Conservation (phyloP, 2,113 vertebrate genomes). For the Sapayoa aenigma region DNA sequence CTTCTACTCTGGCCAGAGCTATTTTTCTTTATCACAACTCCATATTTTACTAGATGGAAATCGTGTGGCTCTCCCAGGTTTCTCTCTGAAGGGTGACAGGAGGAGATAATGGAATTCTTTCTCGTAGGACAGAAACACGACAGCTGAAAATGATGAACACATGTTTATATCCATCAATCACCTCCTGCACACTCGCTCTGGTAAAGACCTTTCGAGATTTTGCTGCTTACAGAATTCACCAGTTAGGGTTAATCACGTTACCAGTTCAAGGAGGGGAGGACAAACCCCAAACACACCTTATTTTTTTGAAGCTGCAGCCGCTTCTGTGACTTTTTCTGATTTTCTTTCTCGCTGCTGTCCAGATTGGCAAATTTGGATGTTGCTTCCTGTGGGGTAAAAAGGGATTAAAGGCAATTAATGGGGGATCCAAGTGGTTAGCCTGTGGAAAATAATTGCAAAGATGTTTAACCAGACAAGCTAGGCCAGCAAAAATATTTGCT, state of each 20-base stretch:
- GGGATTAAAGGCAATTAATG: not conserved
- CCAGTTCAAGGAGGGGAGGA: not conserved
- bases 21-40: not conserved
- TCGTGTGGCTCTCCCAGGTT: not conserved
- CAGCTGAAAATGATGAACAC: not conserved
- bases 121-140: not conserved
- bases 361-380: conserved; percentile 95
- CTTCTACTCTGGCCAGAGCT: not conserved
- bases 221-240: not conserved
- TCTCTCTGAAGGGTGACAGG: not conserved
- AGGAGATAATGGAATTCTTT: not conserved
- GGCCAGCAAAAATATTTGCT: not conserved
- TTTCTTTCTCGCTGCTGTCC: conserved; percentile 91
- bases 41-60: not conserved
- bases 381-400: conserved; percentile 80
- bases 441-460: not conserved
- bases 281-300: conserved; percentile 76
- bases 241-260: not conserved
- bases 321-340: conserved; percentile 91
- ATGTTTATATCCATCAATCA: not conserved
- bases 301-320: conserved; percentile 90
- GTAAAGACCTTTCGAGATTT: not conserved
- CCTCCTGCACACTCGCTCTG: not conserved
- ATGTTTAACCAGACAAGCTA: not conserved
- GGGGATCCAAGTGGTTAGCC: not conserved